Evolutionary conservation across 2,797 vertebrate genomes (phyloP).

Genomic region (Zenarchopterus dispar): DNA sequence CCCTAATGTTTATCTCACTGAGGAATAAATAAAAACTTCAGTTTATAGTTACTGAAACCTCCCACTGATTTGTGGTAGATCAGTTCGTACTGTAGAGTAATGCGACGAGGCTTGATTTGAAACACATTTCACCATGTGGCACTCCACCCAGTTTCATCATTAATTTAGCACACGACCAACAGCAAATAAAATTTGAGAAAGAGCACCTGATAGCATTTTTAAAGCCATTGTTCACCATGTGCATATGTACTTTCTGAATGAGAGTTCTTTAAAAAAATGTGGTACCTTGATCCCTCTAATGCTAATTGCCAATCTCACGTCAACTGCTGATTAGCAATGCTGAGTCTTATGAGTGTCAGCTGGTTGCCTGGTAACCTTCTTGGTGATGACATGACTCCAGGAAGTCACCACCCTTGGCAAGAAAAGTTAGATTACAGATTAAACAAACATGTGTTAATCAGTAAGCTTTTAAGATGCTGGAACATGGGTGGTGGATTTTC

Average conservation of each 20-base stretch:
- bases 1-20: conserved; percentile 31
- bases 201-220: conserved; percentile 6
- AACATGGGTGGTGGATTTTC: conserved; percentile 12
- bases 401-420: conserved; percentile 1
- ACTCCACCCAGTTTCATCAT: conserved; percentile 20
- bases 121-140: conserved; percentile 21
- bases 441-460: conserved; percentile 8
- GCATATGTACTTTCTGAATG: background rate
- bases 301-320: conserved; percentile 4
- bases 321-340: background rate
- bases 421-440: conserved; percentile 13
- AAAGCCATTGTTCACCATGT: conserved; percentile 2
- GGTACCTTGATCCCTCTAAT: background rate
- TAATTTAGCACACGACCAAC: background rate
- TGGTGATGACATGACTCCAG: conserved; percentile 9
- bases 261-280: conserved; percentile 13
- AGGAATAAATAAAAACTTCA: conserved; percentile 49
- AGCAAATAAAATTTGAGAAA: conserved; percentile 7
- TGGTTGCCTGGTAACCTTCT: conserved; percentile 28
- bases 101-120: conserved; percentile 27
- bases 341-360: conserved; percentile 9
- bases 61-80: conserved; percentile 33
- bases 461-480: conserved; percentile 7
- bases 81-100: conserved; percentile 22
- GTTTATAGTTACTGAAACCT: conserved; percentile 41